Conservation (phyloP, 2,888 invertebrate genomes). For the Leucozona laternaria region DNA sequence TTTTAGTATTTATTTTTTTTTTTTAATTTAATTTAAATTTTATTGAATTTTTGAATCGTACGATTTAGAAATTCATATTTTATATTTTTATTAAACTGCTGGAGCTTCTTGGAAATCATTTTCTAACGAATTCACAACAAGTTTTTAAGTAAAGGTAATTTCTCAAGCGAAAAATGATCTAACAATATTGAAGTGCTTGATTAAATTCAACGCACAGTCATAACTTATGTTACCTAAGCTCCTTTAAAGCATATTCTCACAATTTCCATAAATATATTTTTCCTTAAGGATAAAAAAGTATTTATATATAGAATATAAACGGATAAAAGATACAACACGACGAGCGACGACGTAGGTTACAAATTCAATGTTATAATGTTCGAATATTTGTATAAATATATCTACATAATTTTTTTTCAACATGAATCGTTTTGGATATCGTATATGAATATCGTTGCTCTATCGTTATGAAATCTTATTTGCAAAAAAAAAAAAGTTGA, state of each 20-base stretch:
- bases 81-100: too few species aligned
- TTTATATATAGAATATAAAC: neutral
- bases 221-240: neutral
- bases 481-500: neutral
- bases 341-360: neutral
- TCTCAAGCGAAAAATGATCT: neutral
- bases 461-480: constrained; percentile 15
- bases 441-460: neutral
- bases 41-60: neutral
- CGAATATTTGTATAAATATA: constrained; percentile 15
- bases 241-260: neutral
- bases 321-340: neutral
- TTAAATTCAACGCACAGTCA: neutral
- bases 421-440: constrained; percentile 13
- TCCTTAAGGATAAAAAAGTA: constrained; percentile 7
- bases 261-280: neutral
- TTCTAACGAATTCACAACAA: neutral
- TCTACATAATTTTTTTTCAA: neutral
- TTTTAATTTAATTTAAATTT: neutral
- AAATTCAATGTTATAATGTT: constrained; percentile 9
- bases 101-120: too few species aligned
- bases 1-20: neutral
- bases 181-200: neutral
- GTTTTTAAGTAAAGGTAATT: neutral
- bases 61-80: too few species aligned